Base-by-base conservation (phyloP, 2,113 vertebrate genomes). In the Colaptes auratus region DNA sequence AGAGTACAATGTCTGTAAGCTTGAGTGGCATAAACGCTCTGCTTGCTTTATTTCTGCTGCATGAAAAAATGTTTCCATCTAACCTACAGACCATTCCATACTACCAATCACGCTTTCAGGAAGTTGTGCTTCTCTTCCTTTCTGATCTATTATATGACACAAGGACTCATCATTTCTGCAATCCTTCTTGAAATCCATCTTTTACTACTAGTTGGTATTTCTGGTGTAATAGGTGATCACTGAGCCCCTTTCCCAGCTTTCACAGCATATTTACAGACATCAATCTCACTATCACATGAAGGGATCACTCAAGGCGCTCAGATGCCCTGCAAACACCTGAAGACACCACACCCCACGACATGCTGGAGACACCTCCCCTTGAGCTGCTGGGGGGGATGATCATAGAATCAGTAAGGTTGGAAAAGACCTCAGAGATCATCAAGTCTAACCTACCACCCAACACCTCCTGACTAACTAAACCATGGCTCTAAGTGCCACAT, bases 51-150 rank as follows among this genome's bases (percentile, higher is more conserved):
- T 63, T 88, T 70, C 74, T 82, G 63, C 83, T 90, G 59, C 19
- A 55, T 82, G 63, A 92, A 95, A 89, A 58, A 42, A 82, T 65
- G 31, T 93, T 96, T 96, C 95, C 72, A 94, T 96, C 79, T 90
- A 81, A 88, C 95, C 59, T 81, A 61, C 18, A 91, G 27, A 95
- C 46, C 81, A 86, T 89, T 96, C 86, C 84, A 89, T 77, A 92
- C 60, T 84, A 87, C 16, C 33, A 52, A 33, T 84, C 60, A 63
- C 70, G 59, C 31, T 92, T 88, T 71, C 76, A 93, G 42, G 66
- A 88, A 79, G 63, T 53, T 89, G 8, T 36, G 84, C 8, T 70
- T 70, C 33, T 71, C 67, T 35, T 8, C 52, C 91, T 93, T 89
- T 86, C 61, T 82, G 75, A 88, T 56, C 69, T 23, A 93, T 89